phyloP scores from a whole-genome alignment of 2,113 vertebrate genomes.

The Hyperoodon ampullatus region DNA sequence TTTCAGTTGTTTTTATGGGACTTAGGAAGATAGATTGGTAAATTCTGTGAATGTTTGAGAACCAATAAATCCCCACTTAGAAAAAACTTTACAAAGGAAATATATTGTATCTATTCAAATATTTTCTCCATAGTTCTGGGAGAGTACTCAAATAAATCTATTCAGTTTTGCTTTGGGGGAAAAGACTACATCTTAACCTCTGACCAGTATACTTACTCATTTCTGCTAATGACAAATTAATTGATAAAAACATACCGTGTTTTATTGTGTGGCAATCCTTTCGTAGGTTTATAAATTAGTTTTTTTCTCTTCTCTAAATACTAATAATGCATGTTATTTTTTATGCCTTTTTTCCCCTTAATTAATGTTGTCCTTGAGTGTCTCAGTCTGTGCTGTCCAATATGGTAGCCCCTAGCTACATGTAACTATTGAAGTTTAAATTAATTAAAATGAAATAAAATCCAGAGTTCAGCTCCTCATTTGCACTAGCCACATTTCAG shows the following conservation, averaged over 20 bases:
- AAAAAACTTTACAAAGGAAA: neutral
- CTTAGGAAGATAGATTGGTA: neutral
- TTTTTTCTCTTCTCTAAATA: neutral
- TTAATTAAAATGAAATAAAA: slow-evolving; percentile 4
- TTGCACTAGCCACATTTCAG: neutral
- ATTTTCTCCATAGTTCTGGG: neutral
- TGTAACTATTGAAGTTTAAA: slow-evolving; percentile 18
- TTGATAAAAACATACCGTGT: neutral
- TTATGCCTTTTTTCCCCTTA: neutral
- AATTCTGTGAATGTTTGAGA: neutral
- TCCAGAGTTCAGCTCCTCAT: neutral
- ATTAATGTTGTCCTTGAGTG: neutral
- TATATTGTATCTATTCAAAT: neutral
- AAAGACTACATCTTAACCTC: neutral
- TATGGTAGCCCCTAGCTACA: neutral
- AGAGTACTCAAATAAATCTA: neutral
- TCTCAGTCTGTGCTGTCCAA: neutral
- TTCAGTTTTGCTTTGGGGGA: neutral
- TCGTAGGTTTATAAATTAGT: neutral
- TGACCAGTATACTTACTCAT: neutral
- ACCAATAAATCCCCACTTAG: neutral
- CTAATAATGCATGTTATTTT: neutral
- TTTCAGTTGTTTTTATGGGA: neutral
- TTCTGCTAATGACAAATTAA: slow-evolving; percentile 10
- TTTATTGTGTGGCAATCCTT: neutral